Percentiles rank a stretch among this genome's conserved stretches.
These are phyloP conservation scores for Manacus vitellinus DNA, from an alignment of 2,113 vertebrate species.

Conservation along the genomic window DNA sequence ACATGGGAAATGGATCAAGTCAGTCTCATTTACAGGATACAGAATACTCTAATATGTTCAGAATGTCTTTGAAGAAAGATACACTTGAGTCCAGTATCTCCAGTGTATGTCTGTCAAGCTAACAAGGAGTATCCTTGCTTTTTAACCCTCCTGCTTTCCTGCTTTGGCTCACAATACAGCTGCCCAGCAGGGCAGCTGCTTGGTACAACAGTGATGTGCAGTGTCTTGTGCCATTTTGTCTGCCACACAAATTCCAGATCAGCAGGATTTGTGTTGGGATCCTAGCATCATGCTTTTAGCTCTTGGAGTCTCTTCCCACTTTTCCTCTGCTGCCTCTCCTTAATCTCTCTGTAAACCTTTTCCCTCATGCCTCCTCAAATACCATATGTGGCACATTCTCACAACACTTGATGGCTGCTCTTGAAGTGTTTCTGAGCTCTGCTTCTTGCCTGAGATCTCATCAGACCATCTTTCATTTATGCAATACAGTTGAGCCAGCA, in stretches of 20 bases:
- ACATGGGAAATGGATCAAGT: background rate
- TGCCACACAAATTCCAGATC: background rate
- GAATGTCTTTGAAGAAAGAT: background rate
- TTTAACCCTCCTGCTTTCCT: background rate
- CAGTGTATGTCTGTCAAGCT: background rate
- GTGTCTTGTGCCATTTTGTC: background rate
- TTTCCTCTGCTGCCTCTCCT: background rate
- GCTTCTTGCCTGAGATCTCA: background rate
- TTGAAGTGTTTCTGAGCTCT: background rate
- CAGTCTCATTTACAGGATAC: background rate
- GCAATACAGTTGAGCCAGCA: background rate
- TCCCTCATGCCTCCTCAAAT: rapidly evolving
- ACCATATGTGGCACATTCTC: background rate
- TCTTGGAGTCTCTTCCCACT: background rate
- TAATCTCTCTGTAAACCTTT: background rate
- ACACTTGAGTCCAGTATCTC: background rate
- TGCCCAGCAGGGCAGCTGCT: background rate
- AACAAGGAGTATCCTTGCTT: background rate
- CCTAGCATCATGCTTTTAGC: background rate
- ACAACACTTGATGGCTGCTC: background rate
- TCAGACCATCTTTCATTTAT: background rate
- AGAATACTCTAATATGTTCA: background rate
- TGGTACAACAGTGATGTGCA: background rate
- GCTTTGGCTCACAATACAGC: background rate
- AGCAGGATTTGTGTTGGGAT: background rate